Conservation (phyloP, 2,113 vertebrate species). For the Catharus fuscescens region DNA sequence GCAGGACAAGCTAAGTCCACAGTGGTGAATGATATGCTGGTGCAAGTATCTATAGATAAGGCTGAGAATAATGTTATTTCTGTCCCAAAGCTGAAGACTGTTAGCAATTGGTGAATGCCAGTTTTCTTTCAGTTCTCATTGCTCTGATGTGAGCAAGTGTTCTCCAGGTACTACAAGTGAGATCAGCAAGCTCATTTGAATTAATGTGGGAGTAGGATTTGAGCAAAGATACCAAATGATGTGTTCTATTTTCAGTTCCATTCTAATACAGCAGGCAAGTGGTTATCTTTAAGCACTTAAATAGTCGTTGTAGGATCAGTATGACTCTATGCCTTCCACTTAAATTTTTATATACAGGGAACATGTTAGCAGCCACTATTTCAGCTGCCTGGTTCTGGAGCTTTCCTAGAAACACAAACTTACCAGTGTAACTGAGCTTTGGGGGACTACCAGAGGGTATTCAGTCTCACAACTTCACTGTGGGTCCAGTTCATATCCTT, state of each 20-base stretch:
- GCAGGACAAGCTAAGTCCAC: background rate
- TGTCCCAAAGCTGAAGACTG: background rate
- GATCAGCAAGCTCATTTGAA: background rate
- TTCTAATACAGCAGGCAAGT: background rate
- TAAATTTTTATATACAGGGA: background rate
- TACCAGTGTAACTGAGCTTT: background rate
- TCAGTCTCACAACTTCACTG: background rate
- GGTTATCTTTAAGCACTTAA: slow-evolving; percentile 9
- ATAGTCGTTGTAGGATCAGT: background rate
- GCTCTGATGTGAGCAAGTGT: background rate
- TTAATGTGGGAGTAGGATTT: background rate
- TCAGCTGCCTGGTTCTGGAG: background rate
- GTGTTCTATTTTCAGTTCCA: slow-evolving; percentile 1
- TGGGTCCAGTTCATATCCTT: background rate
- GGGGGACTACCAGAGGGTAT: background rate
- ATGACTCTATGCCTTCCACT: background rate
- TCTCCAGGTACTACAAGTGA: background rate
- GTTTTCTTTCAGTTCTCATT: background rate
- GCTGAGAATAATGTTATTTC: background rate
- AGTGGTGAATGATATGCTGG: background rate
- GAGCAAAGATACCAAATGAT: background rate
- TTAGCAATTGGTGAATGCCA: background rate
- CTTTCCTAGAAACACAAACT: background rate
- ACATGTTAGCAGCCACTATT: background rate
- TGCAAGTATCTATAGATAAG: background rate